Evolutionary conservation across 2,888 invertebrate genomes (phyloP), one percentile per base, ranked within the genome.

Genomic region (Periphyllus acericola): DNA sequence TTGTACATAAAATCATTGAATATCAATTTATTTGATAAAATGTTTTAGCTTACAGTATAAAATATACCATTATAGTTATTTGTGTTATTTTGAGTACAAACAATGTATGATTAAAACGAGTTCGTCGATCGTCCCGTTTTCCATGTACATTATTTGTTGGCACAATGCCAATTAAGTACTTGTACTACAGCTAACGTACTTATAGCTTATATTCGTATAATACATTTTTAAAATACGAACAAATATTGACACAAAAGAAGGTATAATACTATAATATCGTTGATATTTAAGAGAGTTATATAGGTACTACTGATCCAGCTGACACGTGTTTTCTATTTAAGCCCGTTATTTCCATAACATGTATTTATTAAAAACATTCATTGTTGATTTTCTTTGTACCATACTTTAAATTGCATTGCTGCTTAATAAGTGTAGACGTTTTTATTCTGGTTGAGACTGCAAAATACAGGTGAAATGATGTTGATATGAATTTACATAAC

Each of bases 401-500:
- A 78, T 17, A n/a, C 25, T 17, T 60, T 34, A 9, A 60, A 60
- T 79, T 79, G 46, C 19, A 68, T 68, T 71, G 5, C 2, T 81
- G 40, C 3, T 21, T n/a, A 71, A 19, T 36, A 17, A 4, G 21
- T 36, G 29, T 14, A 14, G 40, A 29, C n/a, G 36, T 72, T 52
- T 52, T 32, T 72, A 82, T 82, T 82, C 14, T 82, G 32, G 25
- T 25, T 0, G 52, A 52, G 32, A 71, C 29, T 74, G 34, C 17
- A 55, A 25, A 19, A 79, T 55, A 71, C n/a, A 1, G 11, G 29
- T 36, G 55, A 75, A 83, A 74, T 36, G 36, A 74, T 74, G 36
- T 40, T 72, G 21, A 6, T 74, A 29, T 36, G 1, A 29, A 75
- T 83, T 83, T 83, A 83, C 75, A 76, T 83, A 76, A 75, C 66